Evolutionary conservation across 2,113 vertebrate species (phyloP), one percentile per base, ranked within the genome.

Genomic region (Pteronura brasiliensis): DNA sequence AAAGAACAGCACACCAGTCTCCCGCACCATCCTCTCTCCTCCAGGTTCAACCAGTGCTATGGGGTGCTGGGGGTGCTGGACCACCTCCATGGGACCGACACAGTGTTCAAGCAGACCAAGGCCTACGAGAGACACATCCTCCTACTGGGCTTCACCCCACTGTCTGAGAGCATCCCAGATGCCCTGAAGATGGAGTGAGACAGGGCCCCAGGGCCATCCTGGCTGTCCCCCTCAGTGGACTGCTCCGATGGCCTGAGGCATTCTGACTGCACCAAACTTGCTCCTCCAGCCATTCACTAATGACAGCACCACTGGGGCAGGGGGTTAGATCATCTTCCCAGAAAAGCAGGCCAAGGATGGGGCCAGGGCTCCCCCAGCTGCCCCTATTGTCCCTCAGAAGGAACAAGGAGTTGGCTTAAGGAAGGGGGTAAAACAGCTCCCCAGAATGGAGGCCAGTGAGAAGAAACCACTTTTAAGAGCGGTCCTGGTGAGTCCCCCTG

Each of bases 41-140:
- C 31, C 98, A 99, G 99, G 99, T 99, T 99, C 97, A 99, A 99
- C 96, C 99, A 99, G 98, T 99, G 99, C 95, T 99, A 99, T 0
- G 99, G 99, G 0, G 99, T 99, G 5, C 98, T 99, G 15, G 99
- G 99, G 0, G 98, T 99, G 34, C 96, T 99, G 98, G 99, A 99
- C 97, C 98, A 99, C 2, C 99, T 99, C 34, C 99, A 99, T 0
- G 99, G 99, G 65, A 99, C 99, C 0, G 99, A 99, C 67, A 63
- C 59, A 2, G 92, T 98, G 23, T 99, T 99, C 98, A 99, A 99
- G 93, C 98, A 99, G 92, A 99, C 97, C 59, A 99, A 99, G 96
- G 99, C 99, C 89, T 99, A 99, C 0, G 96, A 99, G 59, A 99
- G 99, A 63, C 99, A 99, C 97, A 44, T 76, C 0, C 79, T 99